Evolutionary conservation across 1,140 invertebrate genomes (phyloP).

Genomic region (Drosophila prosaltans): DNA sequence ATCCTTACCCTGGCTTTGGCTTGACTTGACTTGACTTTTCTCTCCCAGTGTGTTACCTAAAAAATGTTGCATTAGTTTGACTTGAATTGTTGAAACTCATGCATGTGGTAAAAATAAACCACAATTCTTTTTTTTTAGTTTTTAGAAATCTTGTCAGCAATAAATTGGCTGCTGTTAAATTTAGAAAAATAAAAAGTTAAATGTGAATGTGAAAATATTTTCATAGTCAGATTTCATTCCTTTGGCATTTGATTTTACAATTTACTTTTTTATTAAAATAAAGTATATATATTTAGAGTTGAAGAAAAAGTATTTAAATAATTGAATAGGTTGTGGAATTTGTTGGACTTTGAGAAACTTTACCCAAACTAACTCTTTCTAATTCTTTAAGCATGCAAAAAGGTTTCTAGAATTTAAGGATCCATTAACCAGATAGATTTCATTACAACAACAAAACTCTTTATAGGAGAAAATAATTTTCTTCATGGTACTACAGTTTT

Average conservation of each 20-base stretch:
- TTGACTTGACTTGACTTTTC: neutral
- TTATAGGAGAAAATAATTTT: neutral
- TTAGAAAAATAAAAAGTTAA: neutral
- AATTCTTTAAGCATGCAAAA: too few relatives aligned
- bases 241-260: conserved; percentile 10
- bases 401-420: too few relatives aligned
- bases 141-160: conserved; percentile 13
- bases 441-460: too few relatives aligned
- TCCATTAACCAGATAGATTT: neutral
- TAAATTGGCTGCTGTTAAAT: conserved; percentile 15
- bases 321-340: neutral
- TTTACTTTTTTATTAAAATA: conserved; percentile 15
- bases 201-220: neutral
- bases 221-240: conserved; percentile 1
- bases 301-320: neutral
- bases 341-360: neutral
- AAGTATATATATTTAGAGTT: neutral
- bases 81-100: conserved; percentile 37
- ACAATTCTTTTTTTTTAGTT: neutral
- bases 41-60: neutral
- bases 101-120: conserved; percentile 9
- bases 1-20: conserved; percentile 24
- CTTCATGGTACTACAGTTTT: conserved; percentile 2
- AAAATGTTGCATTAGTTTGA: conserved; percentile 32
- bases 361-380: too few relatives aligned